Base-by-base conservation (phyloP, 2,888 invertebrate genomes). In the Patella ulyssiponensis region DNA sequence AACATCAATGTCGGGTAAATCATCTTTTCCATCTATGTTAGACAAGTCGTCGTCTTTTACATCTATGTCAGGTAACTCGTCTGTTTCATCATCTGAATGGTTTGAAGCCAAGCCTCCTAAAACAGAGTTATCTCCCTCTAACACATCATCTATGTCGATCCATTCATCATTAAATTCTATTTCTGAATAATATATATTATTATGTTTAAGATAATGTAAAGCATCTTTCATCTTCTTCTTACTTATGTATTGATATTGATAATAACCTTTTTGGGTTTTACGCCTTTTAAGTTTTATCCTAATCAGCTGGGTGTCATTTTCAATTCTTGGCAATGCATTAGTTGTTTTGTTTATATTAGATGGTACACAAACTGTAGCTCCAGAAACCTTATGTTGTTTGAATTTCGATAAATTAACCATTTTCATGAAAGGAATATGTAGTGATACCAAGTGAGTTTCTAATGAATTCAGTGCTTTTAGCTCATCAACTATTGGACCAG, bases 111-210 rank as follows among this genome's bases (percentile, higher is more conserved):
- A 15, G 7, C 17, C 7, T n/a, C 9, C 56, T 56, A 17, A 15
- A 17, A 56, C 15, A 56, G 56, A 17, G n/a, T 56, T 56, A n/a
- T n/a, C 7, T 17, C n/a, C 7, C 15, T 17, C 56, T 56, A 56
- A 56, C n/a, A 56, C n/a, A 5, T 56, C 56, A 17, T 56, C 56
- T 15, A 56, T 56, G 3, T 71, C 33, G 51, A 33, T 23, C 71
- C 71, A 71, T 3, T 9, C 71, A 71, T 71, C 51, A 51, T 71
- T 33, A 27, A 71, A 71, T n/a, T 71, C 33, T 44, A 71, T 71
- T 3, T 71, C 33, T 71, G 11, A n/a, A 51, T 71, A 71, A 44
- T 71, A 71, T 23, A 17, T 33, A 51, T 71, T 71, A 33, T 71
- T 71, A 27, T 33, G 44, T 51, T 71, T 71, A 27, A 71, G 33